A percentile compares a stretch with the other conserved stretches of the same genome.
phyloP scores from a whole-genome alignment of 2,888 invertebrate genomes.

The Altica lythri region DNA sequence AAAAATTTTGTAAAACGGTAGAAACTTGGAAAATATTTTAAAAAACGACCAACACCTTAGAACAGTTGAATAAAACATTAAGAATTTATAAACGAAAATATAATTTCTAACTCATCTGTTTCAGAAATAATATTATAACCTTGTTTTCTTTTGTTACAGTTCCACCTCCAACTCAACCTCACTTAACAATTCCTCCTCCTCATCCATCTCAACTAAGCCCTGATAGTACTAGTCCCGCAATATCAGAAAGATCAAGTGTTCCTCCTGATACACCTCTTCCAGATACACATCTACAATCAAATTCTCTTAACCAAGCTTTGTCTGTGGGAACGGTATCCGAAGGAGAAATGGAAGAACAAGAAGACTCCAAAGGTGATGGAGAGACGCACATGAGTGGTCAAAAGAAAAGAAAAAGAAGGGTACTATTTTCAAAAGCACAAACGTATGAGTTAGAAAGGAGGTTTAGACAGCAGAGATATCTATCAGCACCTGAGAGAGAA shows the following conservation, averaged over 20 bases:
- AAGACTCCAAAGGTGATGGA: conserved; percentile 60
- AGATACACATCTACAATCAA: conserved; percentile 16
- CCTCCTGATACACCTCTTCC: conserved; percentile 37
- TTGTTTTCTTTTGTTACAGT: conserved; percentile 39
- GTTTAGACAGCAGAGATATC: conserved; percentile 93
- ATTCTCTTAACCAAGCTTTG: conserved; percentile 24
- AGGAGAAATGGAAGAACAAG: conserved; percentile 60
- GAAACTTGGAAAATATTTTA: too few species aligned
- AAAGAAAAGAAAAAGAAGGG: conserved; percentile 93
- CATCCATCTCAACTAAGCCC: conserved; percentile 69
- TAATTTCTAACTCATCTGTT: too few species aligned
- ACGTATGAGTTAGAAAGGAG: conserved; percentile 94
- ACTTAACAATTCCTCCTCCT: conserved; percentile 35
- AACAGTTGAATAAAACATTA: too few species aligned
- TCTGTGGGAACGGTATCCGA: conserved; percentile 43
- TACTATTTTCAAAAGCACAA: conserved; percentile 96
- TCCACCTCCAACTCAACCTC: conserved; percentile 34
- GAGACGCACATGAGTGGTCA: conserved; percentile 57
- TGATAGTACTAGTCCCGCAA: conserved; percentile 85
- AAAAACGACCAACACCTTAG: too few species aligned
- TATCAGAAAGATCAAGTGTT: conserved; percentile 67
- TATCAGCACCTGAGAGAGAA: conserved; percentile 97
- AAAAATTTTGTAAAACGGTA: too few species aligned
- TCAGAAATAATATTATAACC: too few species aligned
- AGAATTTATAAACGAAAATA: too few species aligned